Evolutionary conservation across 30 jellyfish, hydroid and myxozoan species (phyloP).

Genomic region (Chrysaora quinquecirrha): DNA sequence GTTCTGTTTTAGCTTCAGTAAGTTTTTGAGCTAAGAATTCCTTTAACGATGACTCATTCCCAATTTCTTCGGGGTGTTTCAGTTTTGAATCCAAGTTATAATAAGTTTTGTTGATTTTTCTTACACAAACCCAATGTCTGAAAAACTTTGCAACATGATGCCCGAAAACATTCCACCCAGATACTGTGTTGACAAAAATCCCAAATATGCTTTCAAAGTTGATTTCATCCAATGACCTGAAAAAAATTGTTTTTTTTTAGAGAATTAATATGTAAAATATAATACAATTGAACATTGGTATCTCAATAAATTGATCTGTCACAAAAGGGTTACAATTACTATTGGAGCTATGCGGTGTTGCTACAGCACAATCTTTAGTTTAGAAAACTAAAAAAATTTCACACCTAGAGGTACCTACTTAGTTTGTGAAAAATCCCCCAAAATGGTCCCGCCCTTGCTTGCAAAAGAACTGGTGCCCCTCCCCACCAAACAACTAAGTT

Average conservation of each 20-base stretch:
- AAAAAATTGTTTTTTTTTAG: background rate
- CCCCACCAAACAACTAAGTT: too few relatives aligned
- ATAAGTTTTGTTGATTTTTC: conserved; percentile 48
- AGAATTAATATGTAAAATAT: too few relatives aligned
- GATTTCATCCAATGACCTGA: conserved; percentile 73
- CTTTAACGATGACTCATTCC: conserved; percentile 48
- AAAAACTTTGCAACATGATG: conserved; percentile 13
- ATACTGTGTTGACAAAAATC: conserved; percentile 55
- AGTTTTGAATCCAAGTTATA: conserved; percentile 87
- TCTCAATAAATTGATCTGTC: too few relatives aligned
- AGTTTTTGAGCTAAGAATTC: conserved; percentile 44
- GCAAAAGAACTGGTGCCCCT: too few relatives aligned
- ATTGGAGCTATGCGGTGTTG: too few relatives aligned
- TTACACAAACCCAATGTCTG: conserved; percentile 87
- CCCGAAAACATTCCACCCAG: conserved; percentile 61
- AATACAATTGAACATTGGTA: too few relatives aligned
- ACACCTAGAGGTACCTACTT: too few relatives aligned
- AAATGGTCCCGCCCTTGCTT: too few relatives aligned
- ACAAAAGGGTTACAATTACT: too few relatives aligned
- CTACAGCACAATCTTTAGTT: too few relatives aligned
- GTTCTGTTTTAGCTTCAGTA: conserved; percentile 51
- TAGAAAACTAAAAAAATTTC: too few relatives aligned
- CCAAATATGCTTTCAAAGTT: conserved; percentile 80
- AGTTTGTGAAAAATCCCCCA: too few relatives aligned
- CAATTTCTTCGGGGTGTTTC: conserved; percentile 68